Evolutionary conservation across 2,113 vertebrate species (phyloP).

Genomic region (Oryzias javanicus): DNA sequence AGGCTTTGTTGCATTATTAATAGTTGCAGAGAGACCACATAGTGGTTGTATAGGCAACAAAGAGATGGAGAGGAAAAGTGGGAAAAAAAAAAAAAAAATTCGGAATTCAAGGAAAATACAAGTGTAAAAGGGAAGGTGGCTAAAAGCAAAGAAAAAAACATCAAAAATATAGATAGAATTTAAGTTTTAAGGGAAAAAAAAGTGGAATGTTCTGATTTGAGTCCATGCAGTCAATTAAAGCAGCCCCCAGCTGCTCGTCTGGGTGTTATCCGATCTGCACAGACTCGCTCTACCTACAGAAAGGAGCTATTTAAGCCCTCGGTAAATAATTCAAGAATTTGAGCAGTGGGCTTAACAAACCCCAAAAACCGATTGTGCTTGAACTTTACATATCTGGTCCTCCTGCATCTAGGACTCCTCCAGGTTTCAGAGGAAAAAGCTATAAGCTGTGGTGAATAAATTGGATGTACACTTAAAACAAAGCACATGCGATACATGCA

Average conservation of each 20-base stretch:
- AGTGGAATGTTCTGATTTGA: slow-evolving; percentile 37
- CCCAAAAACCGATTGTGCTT: slow-evolving; percentile 39
- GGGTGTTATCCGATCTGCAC: slow-evolving; percentile 32
- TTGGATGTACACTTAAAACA: slow-evolving; percentile 2
- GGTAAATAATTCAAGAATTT: slow-evolving; percentile 64
- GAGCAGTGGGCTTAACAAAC: slow-evolving; percentile 56
- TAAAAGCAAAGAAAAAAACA: slow-evolving; percentile 1
- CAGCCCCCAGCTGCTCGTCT: slow-evolving; percentile 1
- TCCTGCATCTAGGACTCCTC: background rate
- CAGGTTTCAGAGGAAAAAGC: background rate
- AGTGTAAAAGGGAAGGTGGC: background rate
- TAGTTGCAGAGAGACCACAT: slow-evolving; percentile 34
- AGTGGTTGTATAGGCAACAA: slow-evolving; percentile 8
- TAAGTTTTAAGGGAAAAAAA: slow-evolving; percentile 1
- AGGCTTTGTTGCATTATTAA: slow-evolving; percentile 64
- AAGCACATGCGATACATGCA: background rate
- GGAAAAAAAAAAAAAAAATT: slow-evolving; percentile 1
- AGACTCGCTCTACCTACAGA: slow-evolving; percentile 48
- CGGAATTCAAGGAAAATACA: background rate
- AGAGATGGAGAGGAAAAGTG: slow-evolving; percentile 7
- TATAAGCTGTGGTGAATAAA: background rate
- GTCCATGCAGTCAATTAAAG: slow-evolving; percentile 37
- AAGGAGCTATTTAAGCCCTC: slow-evolving; percentile 50
- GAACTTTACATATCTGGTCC: slow-evolving; percentile 42
- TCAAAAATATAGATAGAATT: background rate